Conservation (phyloP, 2,888 invertebrate species). For the Agapostemon virescens region DNA sequence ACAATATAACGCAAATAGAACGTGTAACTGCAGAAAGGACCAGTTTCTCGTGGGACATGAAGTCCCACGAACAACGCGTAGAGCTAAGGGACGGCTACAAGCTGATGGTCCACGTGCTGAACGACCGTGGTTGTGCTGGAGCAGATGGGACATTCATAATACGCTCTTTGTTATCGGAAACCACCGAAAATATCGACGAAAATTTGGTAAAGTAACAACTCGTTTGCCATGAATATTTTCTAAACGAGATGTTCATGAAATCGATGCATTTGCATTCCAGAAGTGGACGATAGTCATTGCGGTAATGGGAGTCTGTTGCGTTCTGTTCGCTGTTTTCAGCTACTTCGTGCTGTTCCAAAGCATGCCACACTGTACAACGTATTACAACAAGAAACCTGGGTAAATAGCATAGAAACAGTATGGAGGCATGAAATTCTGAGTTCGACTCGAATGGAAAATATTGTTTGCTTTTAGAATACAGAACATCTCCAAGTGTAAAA, state of each 20-base stretch:
- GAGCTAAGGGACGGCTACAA: conserved; percentile 61
- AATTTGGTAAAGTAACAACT: conserved; percentile 6
- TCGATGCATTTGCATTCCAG: conserved; percentile 36
- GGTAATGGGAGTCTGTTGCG: conserved; percentile 13
- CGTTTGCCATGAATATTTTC: not conserved
- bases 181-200: not conserved
- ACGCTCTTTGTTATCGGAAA: not conserved
- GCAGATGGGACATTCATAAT: conserved; percentile 60
- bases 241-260: not conserved
- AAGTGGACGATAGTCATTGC: conserved; percentile 42
- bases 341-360: conserved; percentile 28
- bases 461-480: not conserved
- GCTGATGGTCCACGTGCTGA: conserved; percentile 69
- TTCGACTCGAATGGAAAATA: not conserved
- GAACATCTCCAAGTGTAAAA: conserved; percentile 46
- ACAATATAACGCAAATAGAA: conserved; percentile 71
- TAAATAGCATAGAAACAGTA: conserved; percentile 3
- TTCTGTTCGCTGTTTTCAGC: conserved; percentile 39
- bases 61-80: conserved; percentile 33
- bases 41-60: conserved; percentile 65
- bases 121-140: conserved; percentile 69
- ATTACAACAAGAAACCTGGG: not conserved
- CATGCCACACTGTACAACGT: not conserved
- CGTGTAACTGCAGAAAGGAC: conserved; percentile 51
- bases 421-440: no score